These are phyloP conservation scores for Bothrops jararaca DNA, from an alignment of 2,113 vertebrate genomes.

Conservation along the genomic window DNA sequence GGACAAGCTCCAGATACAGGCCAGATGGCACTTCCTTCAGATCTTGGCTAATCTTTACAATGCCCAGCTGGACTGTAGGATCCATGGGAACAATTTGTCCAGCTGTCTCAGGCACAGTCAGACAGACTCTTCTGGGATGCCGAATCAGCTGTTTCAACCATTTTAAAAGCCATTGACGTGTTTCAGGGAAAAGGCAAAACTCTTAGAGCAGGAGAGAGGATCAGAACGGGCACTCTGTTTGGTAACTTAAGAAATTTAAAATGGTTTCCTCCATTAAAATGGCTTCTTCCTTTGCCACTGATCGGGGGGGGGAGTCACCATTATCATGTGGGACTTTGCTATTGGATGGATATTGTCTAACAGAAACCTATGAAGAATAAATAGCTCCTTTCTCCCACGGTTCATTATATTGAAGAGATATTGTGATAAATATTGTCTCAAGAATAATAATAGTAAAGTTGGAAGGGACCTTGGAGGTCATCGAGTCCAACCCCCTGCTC, in stretches of 20 bases:
- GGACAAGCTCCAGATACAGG: background rate
- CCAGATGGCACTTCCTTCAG: background rate
- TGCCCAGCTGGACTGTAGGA: background rate
- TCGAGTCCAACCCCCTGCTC: too few species aligned
- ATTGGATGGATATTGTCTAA: background rate
- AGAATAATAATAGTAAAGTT: background rate
- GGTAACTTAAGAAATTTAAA: background rate
- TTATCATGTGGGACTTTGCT: background rate
- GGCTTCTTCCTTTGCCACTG: background rate
- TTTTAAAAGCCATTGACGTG: background rate
- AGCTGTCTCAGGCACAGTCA: background rate
- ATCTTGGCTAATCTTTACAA: background rate
- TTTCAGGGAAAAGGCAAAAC: background rate
- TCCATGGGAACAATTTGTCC: background rate
- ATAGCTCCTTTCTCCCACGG: background rate
- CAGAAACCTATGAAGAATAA: background rate
- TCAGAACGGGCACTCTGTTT: background rate
- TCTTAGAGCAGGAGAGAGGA: background rate
- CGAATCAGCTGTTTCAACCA: background rate
- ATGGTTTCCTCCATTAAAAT: background rate
- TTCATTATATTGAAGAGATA: background rate
- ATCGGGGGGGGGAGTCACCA: background rate
- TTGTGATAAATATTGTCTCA: background rate
- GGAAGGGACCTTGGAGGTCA: too few species aligned
- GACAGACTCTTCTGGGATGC: background rate